Base-by-base conservation (phyloP, 2,888 invertebrate species). In the Himalopsyche anomala region DNA sequence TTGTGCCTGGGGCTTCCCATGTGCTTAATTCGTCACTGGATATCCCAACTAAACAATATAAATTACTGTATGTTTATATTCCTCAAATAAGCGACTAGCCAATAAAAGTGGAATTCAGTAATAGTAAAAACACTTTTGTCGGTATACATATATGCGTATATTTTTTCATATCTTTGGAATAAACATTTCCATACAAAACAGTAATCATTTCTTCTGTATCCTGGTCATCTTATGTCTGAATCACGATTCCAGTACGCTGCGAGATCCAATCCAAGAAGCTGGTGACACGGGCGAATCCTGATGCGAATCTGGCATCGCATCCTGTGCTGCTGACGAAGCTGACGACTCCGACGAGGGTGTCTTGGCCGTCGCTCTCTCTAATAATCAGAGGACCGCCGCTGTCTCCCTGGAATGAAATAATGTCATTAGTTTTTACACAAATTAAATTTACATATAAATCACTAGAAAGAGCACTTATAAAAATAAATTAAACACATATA, bases 121-220 rank as follows among this genome's bases (percentile, higher is more conserved):
- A 8, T 42, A 42, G 42, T 42, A 42, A 42, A 42, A 42, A 9
- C 9, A 5, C 8, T 42, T 42, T 42, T 3, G 5, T 6, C 8
- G 3, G 8, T 42, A 2, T 42, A 2, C 42, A 42, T 42, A 42
- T 42, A 42, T 42, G 8, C 8, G 1, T 42, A 42, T 6, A 42
- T 42, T 6, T 42, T 8, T 42, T 6, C 8, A 6, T 42, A 8
- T 42, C 5, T 2, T 5, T 42, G 8, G 42, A 42, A 6, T 42
- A 8, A 0, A 45, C 51, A 51, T 15, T 15, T 15, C 15, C 12
- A 51, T 51, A 79, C 92, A 36, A 91, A 9, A 62, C 8, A 51
- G 15, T 51, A 51, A 51, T 15, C 4, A 51, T 51, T 51, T 51
- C 51, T 51, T 11, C 9, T 2, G 45, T 45, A 6, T 17, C 56